Percentiles rank a stretch among this genome's conserved stretches.
Evolutionary conservation across 2,888 invertebrate genomes (phyloP).

Genomic region (Phrixothrix hirtus): DNA sequence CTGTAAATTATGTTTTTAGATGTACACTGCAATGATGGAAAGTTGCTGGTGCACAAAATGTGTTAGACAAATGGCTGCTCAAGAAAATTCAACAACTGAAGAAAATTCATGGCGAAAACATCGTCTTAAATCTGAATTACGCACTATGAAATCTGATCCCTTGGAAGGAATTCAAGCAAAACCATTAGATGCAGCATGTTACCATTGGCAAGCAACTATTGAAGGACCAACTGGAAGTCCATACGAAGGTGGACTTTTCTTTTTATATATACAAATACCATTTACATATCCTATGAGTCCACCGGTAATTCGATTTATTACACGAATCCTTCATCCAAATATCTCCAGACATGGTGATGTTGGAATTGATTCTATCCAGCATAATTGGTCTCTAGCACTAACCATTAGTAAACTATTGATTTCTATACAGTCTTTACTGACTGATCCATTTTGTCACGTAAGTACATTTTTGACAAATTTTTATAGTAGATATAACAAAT

Average conservation of each 20-base stretch:
- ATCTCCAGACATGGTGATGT: slow-evolving; percentile 94
- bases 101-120: slow-evolving; percentile 84
- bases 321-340: slow-evolving; percentile 93
- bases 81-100: slow-evolving; percentile 67
- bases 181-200: slow-evolving; percentile 77
- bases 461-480: slow-evolving; percentile 43
- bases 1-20: slow-evolving; percentile 60
- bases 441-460: slow-evolving; percentile 86
- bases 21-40: slow-evolving; percentile 69
- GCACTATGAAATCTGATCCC: slow-evolving; percentile 73
- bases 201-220: slow-evolving; percentile 94
- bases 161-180: slow-evolving; percentile 84
- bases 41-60: slow-evolving; percentile 88
- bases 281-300: slow-evolving; percentile 89
- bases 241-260: slow-evolving; percentile 92
- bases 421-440: slow-evolving; percentile 84
- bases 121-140: slow-evolving; percentile 75
- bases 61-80: slow-evolving; percentile 80
- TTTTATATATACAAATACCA: slow-evolving; percentile 87
- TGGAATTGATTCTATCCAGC: slow-evolving; percentile 92
- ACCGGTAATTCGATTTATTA: slow-evolving; percentile 88
- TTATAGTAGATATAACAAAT: no score
- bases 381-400: slow-evolving; percentile 94
- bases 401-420: slow-evolving; percentile 88
- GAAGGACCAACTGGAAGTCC: slow-evolving; percentile 90